Evolutionary conservation across 2,797 vertebrate species (phyloP), one percentile per base, ranked within the genome.

Genomic region (Chaetodon trifasciatus): DNA sequence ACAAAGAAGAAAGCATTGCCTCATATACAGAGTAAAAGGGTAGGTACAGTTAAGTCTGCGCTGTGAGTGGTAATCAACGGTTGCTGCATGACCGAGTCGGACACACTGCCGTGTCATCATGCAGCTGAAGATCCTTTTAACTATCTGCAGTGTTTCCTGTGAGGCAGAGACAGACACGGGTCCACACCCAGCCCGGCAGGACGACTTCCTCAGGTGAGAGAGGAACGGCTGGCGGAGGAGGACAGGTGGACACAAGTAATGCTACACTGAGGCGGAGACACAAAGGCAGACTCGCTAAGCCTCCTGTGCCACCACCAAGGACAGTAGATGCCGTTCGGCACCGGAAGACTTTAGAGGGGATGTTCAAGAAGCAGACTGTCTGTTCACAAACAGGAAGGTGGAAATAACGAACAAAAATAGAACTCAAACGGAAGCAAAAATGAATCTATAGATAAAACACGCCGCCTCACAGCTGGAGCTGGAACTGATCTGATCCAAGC

Each of bases 21-120:
- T 73, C 47, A 28, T 21, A 53, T 56, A 16, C 44, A 55, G 53
- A 64, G 60, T 3, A 70, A 60, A 75, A 52, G 23, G 6, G 53
- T 12, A 44, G 39, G 61, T 67, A 58, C 11, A 58, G 61, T 62
- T 85, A 69, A 35, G 84, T 86, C 79, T 69, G 76, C 68, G 67
- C 46, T 49, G 56, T 74, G 50, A 76, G 24, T 37, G 10, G 42
- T 84, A 91, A 93, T 87, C 81, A 88, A 79, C 83, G 82, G 80
- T 85, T 77, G 67, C 49, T 62, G 65, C 52, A 73, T 82, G 75
- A 78, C 86, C 81, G 62, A 77, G 81, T 79, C 79, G 37, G 70
- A 79, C 49, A 63, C 78, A 42, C 72, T 75, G 79, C 85, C 67
- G 23, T 70, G 79, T 63, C 78, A 73, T 86, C 65, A 74, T 52